Percentiles rank a stretch among this genome's conserved stretches.
These are phyloP conservation scores for Aplochiton taeniatus DNA, from an alignment of 2,797 vertebrate species.

Conservation along the genomic window DNA sequence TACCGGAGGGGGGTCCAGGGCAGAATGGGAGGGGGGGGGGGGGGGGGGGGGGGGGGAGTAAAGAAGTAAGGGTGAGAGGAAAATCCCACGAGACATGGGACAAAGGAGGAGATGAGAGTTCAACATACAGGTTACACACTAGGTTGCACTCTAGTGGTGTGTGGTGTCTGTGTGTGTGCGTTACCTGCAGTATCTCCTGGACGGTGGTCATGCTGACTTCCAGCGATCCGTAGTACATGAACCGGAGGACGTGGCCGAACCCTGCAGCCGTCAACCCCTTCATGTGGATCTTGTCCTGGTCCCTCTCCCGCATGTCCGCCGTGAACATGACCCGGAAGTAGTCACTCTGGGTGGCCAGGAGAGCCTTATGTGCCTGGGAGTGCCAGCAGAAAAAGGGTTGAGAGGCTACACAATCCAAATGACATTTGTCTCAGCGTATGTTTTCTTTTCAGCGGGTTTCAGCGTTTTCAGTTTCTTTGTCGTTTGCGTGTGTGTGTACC, in stretches of 20 bases:
- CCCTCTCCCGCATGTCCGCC: slow-evolving; percentile 97
- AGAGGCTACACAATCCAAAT: neutral
- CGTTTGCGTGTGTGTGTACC: slow-evolving; percentile 67
- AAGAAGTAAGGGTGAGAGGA: neutral
- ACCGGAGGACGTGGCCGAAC: slow-evolving; percentile 95
- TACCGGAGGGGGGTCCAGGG: neutral
- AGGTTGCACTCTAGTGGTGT: neutral
- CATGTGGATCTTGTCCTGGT: slow-evolving; percentile 99
- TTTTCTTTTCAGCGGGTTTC: too few relatives aligned
- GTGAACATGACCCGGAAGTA: slow-evolving; percentile 99
- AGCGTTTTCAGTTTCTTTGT: too few relatives aligned
- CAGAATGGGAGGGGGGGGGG: neutral
- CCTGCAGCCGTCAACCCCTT: slow-evolving; percentile 97
- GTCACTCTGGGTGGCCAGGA: slow-evolving; percentile 98
- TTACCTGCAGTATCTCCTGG: slow-evolving; percentile 93
- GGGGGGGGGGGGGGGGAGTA: neutral
- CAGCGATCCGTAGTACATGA: slow-evolving; percentile 99
- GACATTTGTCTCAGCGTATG: neutral
- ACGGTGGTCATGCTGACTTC: slow-evolving; percentile 98
- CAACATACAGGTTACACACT: neutral
- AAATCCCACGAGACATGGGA: too few relatives aligned
- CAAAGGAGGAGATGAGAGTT: too few relatives aligned
- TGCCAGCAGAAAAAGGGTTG: slow-evolving; percentile 32
- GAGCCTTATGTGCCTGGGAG: slow-evolving; percentile 97
- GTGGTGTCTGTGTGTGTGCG: neutral